These are phyloP conservation scores for Eretmochelys imbricata DNA, from an alignment of 2,113 vertebrate species.

Conservation along the genomic window DNA sequence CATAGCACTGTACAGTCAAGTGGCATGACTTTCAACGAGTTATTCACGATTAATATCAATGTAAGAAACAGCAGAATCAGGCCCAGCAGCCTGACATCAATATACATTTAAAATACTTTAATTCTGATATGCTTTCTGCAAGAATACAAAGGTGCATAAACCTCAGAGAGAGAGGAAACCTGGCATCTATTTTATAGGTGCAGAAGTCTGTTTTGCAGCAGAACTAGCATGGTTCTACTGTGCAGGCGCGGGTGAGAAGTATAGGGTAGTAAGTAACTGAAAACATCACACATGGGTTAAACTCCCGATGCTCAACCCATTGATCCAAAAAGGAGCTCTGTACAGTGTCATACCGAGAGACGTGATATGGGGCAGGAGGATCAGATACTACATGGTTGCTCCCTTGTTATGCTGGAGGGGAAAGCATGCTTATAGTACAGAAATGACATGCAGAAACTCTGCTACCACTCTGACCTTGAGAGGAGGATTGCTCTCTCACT, in stretches of 20 bases:
- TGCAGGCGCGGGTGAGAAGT: neutral
- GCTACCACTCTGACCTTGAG: neutral
- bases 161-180: neutral
- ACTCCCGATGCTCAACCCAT: neutral
- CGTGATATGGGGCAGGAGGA: neutral
- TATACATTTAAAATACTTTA: neutral
- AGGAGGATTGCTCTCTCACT: neutral
- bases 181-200: neutral
- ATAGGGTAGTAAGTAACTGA: neutral
- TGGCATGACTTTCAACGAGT: conserved; percentile 9
- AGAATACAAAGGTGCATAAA: neutral
- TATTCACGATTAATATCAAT: conserved; percentile 11
- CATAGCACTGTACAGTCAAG: neutral
- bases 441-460: neutral
- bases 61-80: neutral
- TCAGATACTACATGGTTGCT: neutral
- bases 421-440: neutral
- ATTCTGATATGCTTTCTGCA: neutral
- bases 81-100: neutral
- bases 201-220: neutral
- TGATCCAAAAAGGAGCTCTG: neutral
- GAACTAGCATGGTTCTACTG: neutral
- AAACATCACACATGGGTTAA: neutral
- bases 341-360: neutral
- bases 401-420: neutral